Percentiles rank a stretch among this genome's conserved stretches.
Evolutionary conservation across 2,888 invertebrate species (phyloP).

Genomic region (Neoitamus cyanurus): DNA sequence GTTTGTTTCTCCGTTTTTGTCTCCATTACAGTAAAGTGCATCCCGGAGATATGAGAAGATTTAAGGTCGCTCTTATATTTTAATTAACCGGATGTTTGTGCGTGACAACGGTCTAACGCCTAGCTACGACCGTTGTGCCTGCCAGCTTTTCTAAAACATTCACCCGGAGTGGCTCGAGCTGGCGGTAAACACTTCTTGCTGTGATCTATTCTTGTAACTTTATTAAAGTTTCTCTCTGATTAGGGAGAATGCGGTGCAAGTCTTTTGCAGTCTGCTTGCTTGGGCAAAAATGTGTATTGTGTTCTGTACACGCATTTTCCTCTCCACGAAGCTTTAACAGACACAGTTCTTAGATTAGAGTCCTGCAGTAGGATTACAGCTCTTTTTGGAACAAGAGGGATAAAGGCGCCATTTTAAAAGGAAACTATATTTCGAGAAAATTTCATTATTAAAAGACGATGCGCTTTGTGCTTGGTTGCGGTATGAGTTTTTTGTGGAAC

Average conservation of each 20-base stretch:
- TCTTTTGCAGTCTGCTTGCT: background rate
- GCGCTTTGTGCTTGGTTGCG: background rate
- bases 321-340: background rate
- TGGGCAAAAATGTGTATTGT: background rate
- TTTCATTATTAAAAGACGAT: background rate
- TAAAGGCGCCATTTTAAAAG: background rate
- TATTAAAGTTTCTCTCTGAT: background rate
- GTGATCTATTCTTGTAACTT: background rate
- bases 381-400: background rate
- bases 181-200: background rate
- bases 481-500: background rate
- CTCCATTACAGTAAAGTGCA: background rate
- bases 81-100: conserved; percentile 38
- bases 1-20: conserved; percentile 8
- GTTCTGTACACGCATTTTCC: background rate
- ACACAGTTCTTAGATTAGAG: background rate
- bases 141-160: background rate
- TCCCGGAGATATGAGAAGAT: background rate
- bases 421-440: background rate
- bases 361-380: background rate
- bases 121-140: background rate
- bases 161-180: background rate
- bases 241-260: background rate
- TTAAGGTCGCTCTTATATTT: background rate
- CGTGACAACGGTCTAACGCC: background rate